phyloP scores from a whole-genome alignment of 2,797 vertebrate genomes.

The Cyclopterus lumpus region DNA sequence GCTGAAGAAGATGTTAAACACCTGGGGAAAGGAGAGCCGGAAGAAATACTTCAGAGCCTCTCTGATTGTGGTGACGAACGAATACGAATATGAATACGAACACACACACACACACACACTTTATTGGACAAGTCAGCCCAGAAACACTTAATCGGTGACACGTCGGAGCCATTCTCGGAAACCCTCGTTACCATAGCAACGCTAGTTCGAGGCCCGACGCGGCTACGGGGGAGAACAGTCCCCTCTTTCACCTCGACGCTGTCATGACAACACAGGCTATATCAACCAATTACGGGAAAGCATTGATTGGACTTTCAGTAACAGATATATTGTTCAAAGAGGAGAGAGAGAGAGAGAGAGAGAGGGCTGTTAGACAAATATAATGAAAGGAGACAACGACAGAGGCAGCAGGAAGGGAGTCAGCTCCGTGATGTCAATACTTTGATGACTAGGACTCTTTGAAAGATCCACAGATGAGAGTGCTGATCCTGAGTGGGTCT shows the following conservation, averaged over 20 bases:
- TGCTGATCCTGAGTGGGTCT: neutral
- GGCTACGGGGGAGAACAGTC: slow-evolving; percentile 13
- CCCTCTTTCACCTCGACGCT: slow-evolving; percentile 23
- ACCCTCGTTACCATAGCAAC: slow-evolving; percentile 44
- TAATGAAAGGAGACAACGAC: slow-evolving; percentile 18
- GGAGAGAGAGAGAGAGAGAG: neutral
- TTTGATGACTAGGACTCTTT: neutral
- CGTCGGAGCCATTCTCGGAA: slow-evolving; percentile 5
- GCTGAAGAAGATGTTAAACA: slow-evolving; percentile 16
- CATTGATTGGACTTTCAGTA: slow-evolving; percentile 13
- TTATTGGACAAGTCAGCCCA: neutral
- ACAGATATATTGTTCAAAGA: neutral
- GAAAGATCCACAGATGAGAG: neutral
- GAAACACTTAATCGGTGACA: slow-evolving; percentile 16
- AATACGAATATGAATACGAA: too few relatives aligned
- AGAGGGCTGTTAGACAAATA: neutral
- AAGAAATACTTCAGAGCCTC: neutral
- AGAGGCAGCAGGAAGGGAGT: neutral
- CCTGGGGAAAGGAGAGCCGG: slow-evolving; percentile 32
- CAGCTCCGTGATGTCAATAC: neutral
- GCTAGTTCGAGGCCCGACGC: slow-evolving; percentile 21
- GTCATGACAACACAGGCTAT: slow-evolving; percentile 27
- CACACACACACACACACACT: neutral
- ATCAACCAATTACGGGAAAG: slow-evolving; percentile 33
- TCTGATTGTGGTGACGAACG: neutral